These are phyloP conservation scores for Drosophila conformis DNA, from an alignment of 2,888 invertebrate species.

Conservation along the genomic window DNA sequence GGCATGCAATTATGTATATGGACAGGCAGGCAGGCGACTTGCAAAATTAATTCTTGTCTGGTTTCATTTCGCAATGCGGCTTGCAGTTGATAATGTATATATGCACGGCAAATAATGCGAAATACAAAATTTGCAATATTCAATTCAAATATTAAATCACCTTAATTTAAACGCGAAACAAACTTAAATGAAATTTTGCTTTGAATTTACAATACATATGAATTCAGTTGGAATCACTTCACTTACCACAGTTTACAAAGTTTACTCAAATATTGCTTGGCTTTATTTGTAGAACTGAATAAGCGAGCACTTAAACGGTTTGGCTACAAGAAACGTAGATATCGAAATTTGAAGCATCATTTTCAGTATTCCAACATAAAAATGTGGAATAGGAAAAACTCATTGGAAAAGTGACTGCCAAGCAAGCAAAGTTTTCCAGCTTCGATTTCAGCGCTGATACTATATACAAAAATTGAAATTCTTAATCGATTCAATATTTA, in stretches of 20 bases:
- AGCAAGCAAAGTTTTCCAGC: background rate
- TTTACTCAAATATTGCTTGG: background rate
- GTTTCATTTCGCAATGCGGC: conserved; percentile 34
- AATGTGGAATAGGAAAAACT: background rate
- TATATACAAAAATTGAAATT: background rate
- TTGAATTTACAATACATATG: background rate
- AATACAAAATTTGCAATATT: background rate
- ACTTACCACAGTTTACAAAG: background rate
- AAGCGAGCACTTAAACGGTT: background rate
- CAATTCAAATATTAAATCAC: background rate
- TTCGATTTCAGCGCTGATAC: background rate
- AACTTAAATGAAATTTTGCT: background rate
- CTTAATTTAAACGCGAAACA: background rate
- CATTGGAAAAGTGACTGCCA: background rate
- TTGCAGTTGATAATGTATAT: conserved; percentile 2
- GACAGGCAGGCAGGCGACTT: conserved; percentile 11
- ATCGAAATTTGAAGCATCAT: background rate
- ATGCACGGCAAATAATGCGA: background rate
- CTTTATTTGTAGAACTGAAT: background rate
- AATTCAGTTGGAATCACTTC: background rate
- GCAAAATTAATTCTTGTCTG: conserved; percentile 35
- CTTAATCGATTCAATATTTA: background rate
- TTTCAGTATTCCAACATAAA: background rate
- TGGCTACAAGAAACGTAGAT: background rate
- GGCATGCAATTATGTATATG: conserved; percentile 58